phyloP scores from a whole-genome alignment of 2,797 vertebrate species.

The Amazonetta brasiliensis region DNA sequence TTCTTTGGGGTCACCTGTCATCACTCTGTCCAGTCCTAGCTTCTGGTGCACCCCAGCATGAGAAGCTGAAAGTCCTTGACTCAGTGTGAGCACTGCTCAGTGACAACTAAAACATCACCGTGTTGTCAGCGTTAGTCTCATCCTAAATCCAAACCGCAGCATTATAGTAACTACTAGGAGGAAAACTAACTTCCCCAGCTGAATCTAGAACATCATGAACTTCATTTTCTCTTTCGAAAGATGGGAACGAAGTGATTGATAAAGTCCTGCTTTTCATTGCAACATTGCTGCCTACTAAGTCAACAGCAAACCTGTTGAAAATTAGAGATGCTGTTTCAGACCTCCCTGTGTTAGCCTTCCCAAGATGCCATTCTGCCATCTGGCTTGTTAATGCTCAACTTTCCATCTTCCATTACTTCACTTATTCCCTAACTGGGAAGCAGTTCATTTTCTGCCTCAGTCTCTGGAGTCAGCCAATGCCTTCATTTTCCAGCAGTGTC shows the following conservation, averaged over 20 bases:
- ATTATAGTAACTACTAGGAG: no score
- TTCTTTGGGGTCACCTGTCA: no score
- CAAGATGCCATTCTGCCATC: neutral
- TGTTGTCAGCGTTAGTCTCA: no score
- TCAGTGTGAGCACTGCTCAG: no score
- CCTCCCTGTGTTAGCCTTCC: neutral
- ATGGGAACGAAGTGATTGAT: neutral
- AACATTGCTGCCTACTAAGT: neutral
- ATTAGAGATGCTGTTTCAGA: neutral
- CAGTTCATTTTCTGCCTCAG: neutral
- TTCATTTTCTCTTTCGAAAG: neutral
- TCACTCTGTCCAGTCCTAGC: no score
- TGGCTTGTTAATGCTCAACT: neutral
- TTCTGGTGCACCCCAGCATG: no score
- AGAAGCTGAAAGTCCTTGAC: no score
- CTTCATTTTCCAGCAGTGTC: neutral
- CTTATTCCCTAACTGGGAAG: neutral
- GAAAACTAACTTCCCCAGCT: no score
- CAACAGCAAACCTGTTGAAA: neutral
- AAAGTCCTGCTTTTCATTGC: neutral
- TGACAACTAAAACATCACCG: no score
- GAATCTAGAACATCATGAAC: neutral
- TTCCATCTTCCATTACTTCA: neutral
- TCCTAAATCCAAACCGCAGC: no score
- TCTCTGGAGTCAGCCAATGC: fast-evolving